Conservation (phyloP, 2,113 vertebrate species). For the Myrmecophaga tridactyla region DNA sequence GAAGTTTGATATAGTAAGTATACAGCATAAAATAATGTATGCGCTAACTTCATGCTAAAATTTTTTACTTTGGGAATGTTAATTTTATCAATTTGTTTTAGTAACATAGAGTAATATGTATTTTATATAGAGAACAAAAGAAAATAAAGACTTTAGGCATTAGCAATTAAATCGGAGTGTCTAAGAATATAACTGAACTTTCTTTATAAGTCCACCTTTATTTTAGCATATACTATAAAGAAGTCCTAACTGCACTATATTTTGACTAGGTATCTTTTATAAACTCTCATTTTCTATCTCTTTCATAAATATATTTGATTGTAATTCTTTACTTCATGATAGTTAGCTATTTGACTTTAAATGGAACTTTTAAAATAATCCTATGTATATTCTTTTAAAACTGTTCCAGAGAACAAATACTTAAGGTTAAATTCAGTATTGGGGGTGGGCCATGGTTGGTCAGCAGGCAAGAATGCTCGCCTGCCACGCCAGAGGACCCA, state of each 20-base stretch:
- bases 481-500: too few species aligned
- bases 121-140: too few species aligned
- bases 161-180: not conserved
- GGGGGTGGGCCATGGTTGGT: too few species aligned
- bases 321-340: not conserved
- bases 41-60: not conserved
- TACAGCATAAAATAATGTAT: constrained; percentile 13
- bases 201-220: too few species aligned
- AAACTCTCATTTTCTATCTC: constrained; percentile 3
- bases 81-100: not conserved
- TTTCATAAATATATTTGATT: constrained; percentile 14
- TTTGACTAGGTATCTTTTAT: not conserved
- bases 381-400: not conserved
- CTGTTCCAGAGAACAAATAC: not conserved
- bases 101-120: not conserved
- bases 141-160: not conserved
- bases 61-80: not conserved
- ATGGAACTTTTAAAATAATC: not conserved
- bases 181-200: not conserved
- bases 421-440: constrained; percentile 5
- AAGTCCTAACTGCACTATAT: not conserved
- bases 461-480: too few species aligned
- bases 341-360: constrained; percentile 16
- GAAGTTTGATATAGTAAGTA: constrained; percentile 98
- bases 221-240: not conserved